A percentile compares a stretch with the other conserved stretches of the same genome.
Conservation (phyloP, 2,888 invertebrate species). For the Chloroclysta siterata region DNA sequence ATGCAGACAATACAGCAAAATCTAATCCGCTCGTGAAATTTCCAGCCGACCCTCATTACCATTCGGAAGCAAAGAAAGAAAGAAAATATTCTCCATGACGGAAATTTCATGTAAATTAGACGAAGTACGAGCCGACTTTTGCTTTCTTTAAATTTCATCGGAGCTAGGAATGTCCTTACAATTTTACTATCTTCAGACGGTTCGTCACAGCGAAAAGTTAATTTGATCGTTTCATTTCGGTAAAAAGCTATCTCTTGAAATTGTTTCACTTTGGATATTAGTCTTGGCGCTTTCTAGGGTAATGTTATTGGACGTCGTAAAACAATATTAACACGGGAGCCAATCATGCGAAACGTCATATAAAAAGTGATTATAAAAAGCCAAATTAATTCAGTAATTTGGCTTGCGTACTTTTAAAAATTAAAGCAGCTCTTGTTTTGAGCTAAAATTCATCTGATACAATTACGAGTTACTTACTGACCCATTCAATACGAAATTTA, state of each 20-base stretch:
- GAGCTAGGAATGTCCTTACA: conserved; percentile 48
- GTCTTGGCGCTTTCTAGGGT: conserved; percentile 10
- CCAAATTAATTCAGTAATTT: conserved; percentile 1
- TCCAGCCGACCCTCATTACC: conserved; percentile 75
- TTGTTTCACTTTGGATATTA: conserved; percentile 32
- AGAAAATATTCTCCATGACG: conserved; percentile 69
- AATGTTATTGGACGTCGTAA: conserved; percentile 23
- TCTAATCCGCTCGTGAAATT: conserved; percentile 73
- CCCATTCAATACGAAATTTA: too few species aligned
- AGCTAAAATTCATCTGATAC: background rate
- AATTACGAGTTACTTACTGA: too few species aligned
- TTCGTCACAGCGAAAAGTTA: conserved; percentile 51
- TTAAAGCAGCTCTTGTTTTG: background rate
- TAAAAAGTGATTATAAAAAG: background rate
- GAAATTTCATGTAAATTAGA: conserved; percentile 80
- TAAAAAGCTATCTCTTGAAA: conserved; percentile 31
- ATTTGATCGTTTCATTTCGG: conserved; percentile 49
- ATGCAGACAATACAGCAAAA: conserved; percentile 47
- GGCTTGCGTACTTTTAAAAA: background rate
- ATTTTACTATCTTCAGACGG: conserved; percentile 61
- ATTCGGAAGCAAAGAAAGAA: conserved; percentile 71
- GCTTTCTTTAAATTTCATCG: conserved; percentile 67
- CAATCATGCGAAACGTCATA: conserved; percentile 20
- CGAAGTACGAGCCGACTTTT: conserved; percentile 63
- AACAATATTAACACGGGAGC: conserved; percentile 18